Base-by-base conservation (phyloP, 2,113 vertebrate genomes). In the Microtus ochrogaster region DNA sequence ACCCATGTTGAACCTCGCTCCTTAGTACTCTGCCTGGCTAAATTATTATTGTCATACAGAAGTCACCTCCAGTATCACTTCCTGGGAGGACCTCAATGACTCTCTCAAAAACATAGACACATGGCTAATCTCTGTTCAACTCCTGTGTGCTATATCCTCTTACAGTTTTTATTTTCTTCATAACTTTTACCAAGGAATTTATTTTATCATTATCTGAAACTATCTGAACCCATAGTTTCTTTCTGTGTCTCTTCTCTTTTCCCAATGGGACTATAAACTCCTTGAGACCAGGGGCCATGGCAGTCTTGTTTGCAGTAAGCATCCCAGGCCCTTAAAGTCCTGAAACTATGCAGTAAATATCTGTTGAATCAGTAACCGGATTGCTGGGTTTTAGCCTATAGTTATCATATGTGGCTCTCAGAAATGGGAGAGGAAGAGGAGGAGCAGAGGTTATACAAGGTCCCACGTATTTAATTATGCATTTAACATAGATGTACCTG, bases 121-220 rank as follows among this genome's bases (percentile, higher is more conserved):
- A 11, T 1, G 58, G 70, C 12, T 66, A 41, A n/a, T 85, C 65
- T 73, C 33, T 77, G 5, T 39, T 52, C 6, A 41, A 24, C 26
- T 87, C 13, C 44, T 11, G 33, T 9, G 19, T 49, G 13, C 52
- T 33, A 79, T 79, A 63, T 44, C 55, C n/a, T 41, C 17, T n/a
- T 47, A 16, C 11, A 73, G 87, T 12, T 39, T 84, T 82, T n/a
- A 7, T 93, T 83, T 72, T 86, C 47, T 72, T 77, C 33, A 24
- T 77, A 87, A 79, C 5, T 90, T 88, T 85, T 63, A 87, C 66
- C 61, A 72, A 91, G 39, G 82, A 63, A 81, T 89, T 92, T 82
- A 76, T 41, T 41, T 83, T 83, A 30, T 41, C 58, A 65, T 17
- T 84, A 84, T 81, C 41, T 44, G 52, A 13, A 72, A 65, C 28